A percentile compares a stretch with the other conserved stretches of the same genome.
phyloP scores from a whole-genome alignment of 2,113 vertebrate species.

The Siniperca knerii region DNA sequence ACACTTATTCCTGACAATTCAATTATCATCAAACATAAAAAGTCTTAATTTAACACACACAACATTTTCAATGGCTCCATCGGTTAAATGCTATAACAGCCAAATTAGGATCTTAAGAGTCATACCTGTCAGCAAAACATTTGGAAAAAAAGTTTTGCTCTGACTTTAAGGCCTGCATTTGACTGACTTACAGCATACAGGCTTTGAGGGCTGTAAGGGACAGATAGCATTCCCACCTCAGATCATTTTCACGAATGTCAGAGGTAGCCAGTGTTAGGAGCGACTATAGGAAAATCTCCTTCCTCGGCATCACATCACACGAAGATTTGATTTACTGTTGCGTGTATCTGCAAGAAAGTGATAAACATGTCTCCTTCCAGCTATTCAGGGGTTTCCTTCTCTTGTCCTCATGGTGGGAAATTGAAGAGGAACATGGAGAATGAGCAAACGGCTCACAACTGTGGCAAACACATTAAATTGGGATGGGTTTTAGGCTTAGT shows the following conservation, averaged over 20 bases:
- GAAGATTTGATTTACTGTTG: constrained; percentile 55
- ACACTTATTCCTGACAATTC: constrained; percentile 78
- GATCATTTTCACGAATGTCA: constrained; percentile 67
- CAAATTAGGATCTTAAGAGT: constrained; percentile 40
- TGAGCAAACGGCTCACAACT: constrained; percentile 30
- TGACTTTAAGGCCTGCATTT: constrained; percentile 42
- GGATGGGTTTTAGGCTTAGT: constrained; percentile 10
- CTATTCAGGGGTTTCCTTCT: constrained; percentile 41
- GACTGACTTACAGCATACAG: constrained; percentile 24
- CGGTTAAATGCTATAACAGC: constrained; percentile 23
- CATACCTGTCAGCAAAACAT: constrained; percentile 49
- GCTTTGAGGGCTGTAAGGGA: constrained; percentile 53
- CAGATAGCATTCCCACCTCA: constrained; percentile 64
- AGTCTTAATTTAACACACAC: constrained; percentile 62
- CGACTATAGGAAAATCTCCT: constrained; percentile 59
- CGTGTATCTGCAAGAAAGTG: constrained; percentile 61
- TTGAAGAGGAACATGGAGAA: constrained; percentile 25
- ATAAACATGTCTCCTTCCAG: constrained; percentile 69
- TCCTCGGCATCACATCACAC: constrained; percentile 60
- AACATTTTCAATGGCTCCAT: constrained; percentile 52
- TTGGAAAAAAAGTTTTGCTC: constrained; percentile 44
- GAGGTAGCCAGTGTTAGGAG: constrained; percentile 50
- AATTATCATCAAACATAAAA: constrained; percentile 78
- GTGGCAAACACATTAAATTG: constrained; percentile 29
- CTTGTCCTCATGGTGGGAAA: constrained; percentile 36